Evolutionary conservation across 2,888 invertebrate species (phyloP), one percentile per base, ranked within the genome.

Genomic region (Acleris emargana): DNA sequence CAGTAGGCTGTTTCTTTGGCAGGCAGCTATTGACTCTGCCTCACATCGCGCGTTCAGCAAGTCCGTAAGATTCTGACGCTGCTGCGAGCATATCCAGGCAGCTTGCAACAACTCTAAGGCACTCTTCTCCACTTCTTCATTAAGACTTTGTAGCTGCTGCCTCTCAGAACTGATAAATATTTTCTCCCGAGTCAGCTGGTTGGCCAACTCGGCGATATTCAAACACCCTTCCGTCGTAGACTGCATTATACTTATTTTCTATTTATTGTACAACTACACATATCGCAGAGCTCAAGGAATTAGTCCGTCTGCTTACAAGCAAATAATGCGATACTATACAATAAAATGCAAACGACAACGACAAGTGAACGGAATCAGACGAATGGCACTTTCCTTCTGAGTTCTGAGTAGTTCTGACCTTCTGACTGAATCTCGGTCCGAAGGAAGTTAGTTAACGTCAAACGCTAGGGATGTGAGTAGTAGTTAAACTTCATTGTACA

Each of bases 81-180:
- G 98, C 86, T 97, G 97, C 3, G 96, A 95, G 69, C 97, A 96
- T 68, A 98, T 94, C 97, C 98, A 99, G 43, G 97, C 96, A 67
- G 95, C 94, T 86, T 97, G 95, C 69, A 94, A 88, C 70, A 94
- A 84, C 74, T 94, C 93, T 69, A 93, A 79, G 16, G 93, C 92
- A 76, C 90, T 93, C 69, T 88, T 89, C 72, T 93, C 93, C 74
- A 97, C 94, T 77, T 95, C 94, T 81, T 96, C 95, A 83, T 97
- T 97, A 42, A 97, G 91, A 76, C 94, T 94, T 75, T 96, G 95
- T 78, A 97, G 94, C 83, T 96, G 95, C 79, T 96, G 95, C 83
- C 96, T 95, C 84, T 99, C 98, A 3, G 97, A 96, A 73, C 95
- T 95, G 62, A 98, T 96, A 83, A 97, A 97, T 64, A 98, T 93